phyloP scores from a whole-genome alignment of 1,140 invertebrate species.

The Drosophila aff. region DNA sequence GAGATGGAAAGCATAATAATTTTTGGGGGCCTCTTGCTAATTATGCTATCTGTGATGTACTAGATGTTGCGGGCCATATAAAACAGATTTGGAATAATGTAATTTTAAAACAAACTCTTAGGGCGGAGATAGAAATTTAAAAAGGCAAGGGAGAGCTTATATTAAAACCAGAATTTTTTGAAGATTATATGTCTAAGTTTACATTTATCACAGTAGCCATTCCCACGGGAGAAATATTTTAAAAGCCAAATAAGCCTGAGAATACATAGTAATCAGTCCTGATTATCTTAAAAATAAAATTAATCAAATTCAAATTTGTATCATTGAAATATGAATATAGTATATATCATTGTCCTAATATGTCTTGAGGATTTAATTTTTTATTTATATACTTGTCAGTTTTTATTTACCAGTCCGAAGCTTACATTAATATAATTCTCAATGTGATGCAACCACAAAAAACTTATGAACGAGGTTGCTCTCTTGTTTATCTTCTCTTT shows the following conservation, averaged over 20 bases:
- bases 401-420: background rate
- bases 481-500: background rate
- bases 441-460: too few species aligned
- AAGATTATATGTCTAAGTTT: too few species aligned
- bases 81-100: conserved; percentile 41
- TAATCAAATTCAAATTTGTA: background rate
- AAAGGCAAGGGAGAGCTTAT: background rate
- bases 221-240: background rate
- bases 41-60: conserved; percentile 55
- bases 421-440: too few species aligned
- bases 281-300: background rate
- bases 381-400: too few species aligned
- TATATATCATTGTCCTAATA: too few species aligned
- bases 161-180: background rate
- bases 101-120: conserved; percentile 6
- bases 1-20: conserved; percentile 29
- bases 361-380: too few species aligned
- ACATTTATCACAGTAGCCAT: background rate
- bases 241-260: background rate
- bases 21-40: conserved; percentile 36
- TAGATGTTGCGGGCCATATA: conserved; percentile 27
- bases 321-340: background rate
- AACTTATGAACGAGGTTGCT: background rate
- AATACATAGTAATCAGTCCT: background rate
- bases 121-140: background rate